These are phyloP conservation scores for Enteromius treurensis DNA, from an alignment of 2,797 vertebrate genomes.

Conservation along the genomic window DNA sequence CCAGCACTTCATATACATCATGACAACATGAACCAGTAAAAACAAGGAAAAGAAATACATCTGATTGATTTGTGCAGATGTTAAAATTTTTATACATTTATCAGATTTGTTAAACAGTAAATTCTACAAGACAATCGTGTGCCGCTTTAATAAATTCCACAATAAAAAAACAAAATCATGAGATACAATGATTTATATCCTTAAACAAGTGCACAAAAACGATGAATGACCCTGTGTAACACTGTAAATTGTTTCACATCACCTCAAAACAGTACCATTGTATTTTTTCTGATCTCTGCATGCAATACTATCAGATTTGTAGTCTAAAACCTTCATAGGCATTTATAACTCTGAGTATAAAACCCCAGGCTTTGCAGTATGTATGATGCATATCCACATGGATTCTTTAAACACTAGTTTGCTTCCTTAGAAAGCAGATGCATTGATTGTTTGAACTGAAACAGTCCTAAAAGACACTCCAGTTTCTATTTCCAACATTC, in stretches of 20 bases:
- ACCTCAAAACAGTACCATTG: not conserved
- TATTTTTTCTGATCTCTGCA: not conserved
- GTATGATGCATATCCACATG: conserved; percentile 25
- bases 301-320: not conserved
- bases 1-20: conserved; percentile 7
- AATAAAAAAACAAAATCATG: conserved; percentile 26
- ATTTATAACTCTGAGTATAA: not conserved
- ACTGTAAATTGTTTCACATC: not conserved
- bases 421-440: conserved; percentile 80
- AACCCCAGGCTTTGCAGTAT: conserved; percentile 1
- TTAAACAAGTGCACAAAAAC: conserved; percentile 3
- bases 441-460: conserved; percentile 31
- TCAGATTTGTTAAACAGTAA: conserved; percentile 17
- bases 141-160: not conserved
- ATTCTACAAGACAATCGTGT: not conserved
- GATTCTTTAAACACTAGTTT: conserved; percentile 50
- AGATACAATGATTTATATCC: conserved; percentile 9
- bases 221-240: conserved; percentile 18
- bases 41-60: not conserved
- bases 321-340: conserved; percentile 4
- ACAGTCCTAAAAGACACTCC: conserved; percentile 12
- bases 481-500: conserved; percentile 1
- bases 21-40: not conserved
- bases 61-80: conserved; percentile 5
- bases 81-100: conserved; percentile 7